A percentile compares a stretch with the other conserved stretches of the same genome.
Conservation (phyloP, 2,888 invertebrate genomes). For the Melikaiella ostensackeni region DNA sequence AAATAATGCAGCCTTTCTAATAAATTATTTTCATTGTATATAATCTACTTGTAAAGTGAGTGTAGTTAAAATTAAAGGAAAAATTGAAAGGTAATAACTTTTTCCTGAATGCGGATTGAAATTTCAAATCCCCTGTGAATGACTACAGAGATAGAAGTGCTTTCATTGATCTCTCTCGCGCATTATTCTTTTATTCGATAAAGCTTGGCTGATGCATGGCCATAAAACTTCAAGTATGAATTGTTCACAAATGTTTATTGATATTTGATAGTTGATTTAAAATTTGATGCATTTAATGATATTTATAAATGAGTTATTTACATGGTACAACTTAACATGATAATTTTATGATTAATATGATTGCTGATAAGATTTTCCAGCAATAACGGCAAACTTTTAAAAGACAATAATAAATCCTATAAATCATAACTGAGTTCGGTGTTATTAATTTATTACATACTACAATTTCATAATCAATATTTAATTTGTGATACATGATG, state of each 20-base stretch:
- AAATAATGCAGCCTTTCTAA: no score
- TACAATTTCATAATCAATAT: no score
- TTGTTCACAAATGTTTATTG: constrained; percentile 12
- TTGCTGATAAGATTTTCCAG: no score
- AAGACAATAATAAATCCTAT: no score
- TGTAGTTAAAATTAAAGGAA: not conserved
- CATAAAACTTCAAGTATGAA: not conserved
- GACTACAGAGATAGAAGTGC: constrained; percentile 7
- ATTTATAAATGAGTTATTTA: not conserved
- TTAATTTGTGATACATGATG: no score
- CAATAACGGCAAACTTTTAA: no score
- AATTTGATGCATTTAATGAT: not conserved
- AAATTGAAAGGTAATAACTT: constrained; percentile 10
- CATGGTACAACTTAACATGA: not conserved
- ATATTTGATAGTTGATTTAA: not conserved
- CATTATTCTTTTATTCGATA: constrained; percentile 6
- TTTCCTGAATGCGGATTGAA: not conserved
- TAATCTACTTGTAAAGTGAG: not conserved
- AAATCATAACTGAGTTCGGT: no score
- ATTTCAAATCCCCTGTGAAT: constrained; percentile 17
- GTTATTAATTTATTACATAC: no score
- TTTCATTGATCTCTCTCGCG: constrained; percentile 14
- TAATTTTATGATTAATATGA: not conserved
- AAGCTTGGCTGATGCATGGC: not conserved
- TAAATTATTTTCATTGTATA: no score